phyloP scores from a whole-genome alignment of 2,113 vertebrate genomes.

The Columba janthina region DNA sequence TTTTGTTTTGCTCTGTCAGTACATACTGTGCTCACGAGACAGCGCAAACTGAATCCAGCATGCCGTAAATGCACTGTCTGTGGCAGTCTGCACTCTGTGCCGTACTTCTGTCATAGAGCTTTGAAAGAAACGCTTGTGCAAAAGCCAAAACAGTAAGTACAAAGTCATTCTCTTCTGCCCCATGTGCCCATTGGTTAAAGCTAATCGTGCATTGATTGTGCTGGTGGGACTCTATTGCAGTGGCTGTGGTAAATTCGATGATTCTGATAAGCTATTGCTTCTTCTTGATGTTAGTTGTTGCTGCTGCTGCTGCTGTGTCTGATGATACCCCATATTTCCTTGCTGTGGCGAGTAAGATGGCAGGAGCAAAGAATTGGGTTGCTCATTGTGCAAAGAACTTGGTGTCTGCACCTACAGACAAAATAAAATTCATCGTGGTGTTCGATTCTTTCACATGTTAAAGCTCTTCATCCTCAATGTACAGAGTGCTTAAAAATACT shows the following conservation, averaged over 20 bases:
- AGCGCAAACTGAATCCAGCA: background rate
- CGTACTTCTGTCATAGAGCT: constrained; percentile 13
- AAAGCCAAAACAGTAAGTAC: constrained; percentile 33
- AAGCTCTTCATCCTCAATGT: background rate
- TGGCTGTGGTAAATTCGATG: constrained; percentile 70
- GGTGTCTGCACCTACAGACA: constrained; percentile 68
- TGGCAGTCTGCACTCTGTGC: background rate
- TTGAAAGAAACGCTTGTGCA: constrained; percentile 54
- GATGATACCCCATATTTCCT: constrained; percentile 65
- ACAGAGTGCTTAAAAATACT: background rate
- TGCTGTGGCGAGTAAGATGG: constrained; percentile 74
- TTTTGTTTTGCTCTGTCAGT: constrained; percentile 4
- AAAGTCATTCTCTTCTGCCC: constrained; percentile 31
- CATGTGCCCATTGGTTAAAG: constrained; percentile 69
- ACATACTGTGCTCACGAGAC: constrained; percentile 4
- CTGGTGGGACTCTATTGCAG: constrained; percentile 65
- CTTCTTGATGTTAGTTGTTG: constrained; percentile 60
- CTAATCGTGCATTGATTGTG: constrained; percentile 61
- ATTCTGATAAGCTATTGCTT: constrained; percentile 74
- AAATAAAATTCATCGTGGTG: background rate
- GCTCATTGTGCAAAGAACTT: constrained; percentile 74
- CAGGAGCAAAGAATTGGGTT: constrained; percentile 68
- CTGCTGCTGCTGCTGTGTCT: constrained; percentile 53
- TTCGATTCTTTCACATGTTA: background rate
- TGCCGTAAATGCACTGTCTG: background rate